These are phyloP conservation scores for Oscheius sp. DNA, from an alignment of 2,888 invertebrate species.

Conservation along the genomic window DNA sequence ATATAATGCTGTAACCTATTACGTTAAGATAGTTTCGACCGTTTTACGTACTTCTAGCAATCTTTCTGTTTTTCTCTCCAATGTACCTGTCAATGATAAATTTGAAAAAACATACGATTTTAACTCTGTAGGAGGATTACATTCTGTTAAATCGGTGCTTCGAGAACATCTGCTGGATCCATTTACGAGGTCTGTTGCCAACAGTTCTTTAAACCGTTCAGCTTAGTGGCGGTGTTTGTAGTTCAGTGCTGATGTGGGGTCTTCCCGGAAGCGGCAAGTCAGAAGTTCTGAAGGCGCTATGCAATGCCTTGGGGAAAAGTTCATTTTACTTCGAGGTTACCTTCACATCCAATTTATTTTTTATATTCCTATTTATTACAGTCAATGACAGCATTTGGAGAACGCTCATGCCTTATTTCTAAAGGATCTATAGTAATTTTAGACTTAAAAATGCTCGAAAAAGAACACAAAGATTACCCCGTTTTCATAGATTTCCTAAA, in stretches of 20 bases:
- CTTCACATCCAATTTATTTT: not conserved
- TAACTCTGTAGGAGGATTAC: slow-evolving; percentile 41
- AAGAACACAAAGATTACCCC: slow-evolving; percentile 41
- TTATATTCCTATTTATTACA: not conserved
- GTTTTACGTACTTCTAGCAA: not conserved
- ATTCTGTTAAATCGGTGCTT: slow-evolving; percentile 41
- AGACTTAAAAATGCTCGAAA: slow-evolving; percentile 45
- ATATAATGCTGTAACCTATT: not conserved
- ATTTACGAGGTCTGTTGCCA: slow-evolving; percentile 23
- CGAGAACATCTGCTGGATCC: slow-evolving; percentile 42
- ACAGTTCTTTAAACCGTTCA: not conserved
- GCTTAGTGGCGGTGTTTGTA: slow-evolving; percentile 44
- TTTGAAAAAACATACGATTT: not conserved
- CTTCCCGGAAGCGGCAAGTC: slow-evolving; percentile 68
- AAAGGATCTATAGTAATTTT: slow-evolving; percentile 37
- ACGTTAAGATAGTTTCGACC: not conserved
- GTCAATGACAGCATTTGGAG: slow-evolving; percentile 38
- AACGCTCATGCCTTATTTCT: slow-evolving; percentile 17
- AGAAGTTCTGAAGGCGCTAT: slow-evolving; percentile 52
- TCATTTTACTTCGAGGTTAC: slow-evolving; percentile 37
- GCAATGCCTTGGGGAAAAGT: slow-evolving; percentile 38
- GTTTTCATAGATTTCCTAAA: not conserved
- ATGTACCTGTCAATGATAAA: not conserved
- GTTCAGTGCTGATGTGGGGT: slow-evolving; percentile 63
- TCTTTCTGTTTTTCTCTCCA: not conserved